phyloP scores from a whole-genome alignment of 2,888 invertebrate genomes.

The Odontomyia ornata region DNA sequence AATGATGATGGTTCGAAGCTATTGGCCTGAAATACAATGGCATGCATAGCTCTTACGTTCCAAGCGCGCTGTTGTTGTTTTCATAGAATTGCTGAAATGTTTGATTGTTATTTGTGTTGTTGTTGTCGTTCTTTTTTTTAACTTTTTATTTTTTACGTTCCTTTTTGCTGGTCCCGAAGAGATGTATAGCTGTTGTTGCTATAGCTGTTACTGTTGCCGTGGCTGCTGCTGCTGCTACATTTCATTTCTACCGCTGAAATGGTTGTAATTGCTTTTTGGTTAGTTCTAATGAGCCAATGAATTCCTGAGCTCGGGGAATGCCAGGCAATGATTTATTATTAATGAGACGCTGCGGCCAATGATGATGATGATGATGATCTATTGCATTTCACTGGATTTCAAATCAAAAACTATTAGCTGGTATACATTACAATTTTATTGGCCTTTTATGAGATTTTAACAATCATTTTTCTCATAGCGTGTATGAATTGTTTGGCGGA shows the following conservation, averaged over 20 bases:
- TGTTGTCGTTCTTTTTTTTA: neutral
- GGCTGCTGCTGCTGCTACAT: conserved; percentile 3
- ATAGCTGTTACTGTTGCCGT: neutral
- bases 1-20: neutral
- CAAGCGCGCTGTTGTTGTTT: conserved; percentile 20
- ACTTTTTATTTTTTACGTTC: too few relatives aligned
- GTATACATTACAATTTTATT: conserved; percentile 29
- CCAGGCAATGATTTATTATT: conserved; percentile 29
- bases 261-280: conserved; percentile 33
- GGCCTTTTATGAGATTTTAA: conserved; percentile 25
- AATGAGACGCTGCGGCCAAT: conserved; percentile 7
- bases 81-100: conserved; percentile 16
- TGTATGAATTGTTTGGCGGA: neutral
- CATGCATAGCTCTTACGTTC: conserved; percentile 23
- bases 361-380: neutral
- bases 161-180: too few relatives aligned
- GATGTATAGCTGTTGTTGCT: too few relatives aligned
- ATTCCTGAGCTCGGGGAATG: conserved; percentile 25
- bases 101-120: neutral
- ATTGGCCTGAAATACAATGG: conserved; percentile 31
- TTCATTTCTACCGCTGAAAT: conserved; percentile 3
- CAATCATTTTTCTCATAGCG: conserved; percentile 18
- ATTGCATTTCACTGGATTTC: conserved; percentile 27
- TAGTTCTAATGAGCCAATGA: conserved; percentile 24
- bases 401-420: conserved; percentile 27